Evolutionary conservation across 2,113 vertebrate species (phyloP), one percentile per base, ranked within the genome.

Genomic region (Chitala chitala): DNA sequence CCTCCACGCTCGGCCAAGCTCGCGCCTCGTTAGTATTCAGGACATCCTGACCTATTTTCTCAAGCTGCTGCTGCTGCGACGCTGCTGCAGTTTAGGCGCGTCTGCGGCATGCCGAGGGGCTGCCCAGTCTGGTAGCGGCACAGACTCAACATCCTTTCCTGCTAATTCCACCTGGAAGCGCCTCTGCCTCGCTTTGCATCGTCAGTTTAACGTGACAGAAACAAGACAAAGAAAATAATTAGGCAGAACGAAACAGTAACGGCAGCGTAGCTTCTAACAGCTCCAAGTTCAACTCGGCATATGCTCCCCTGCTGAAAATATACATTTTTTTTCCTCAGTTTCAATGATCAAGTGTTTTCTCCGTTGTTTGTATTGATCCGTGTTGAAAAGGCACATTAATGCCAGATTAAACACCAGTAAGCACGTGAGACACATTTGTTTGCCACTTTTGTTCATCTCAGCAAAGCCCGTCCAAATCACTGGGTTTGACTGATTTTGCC

Each of bases 11-110:
- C 40, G 38, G 10, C 38, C n/a, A 22, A 46, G 46, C 20, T 68
- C 15, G 64, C n/a, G 22, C 42, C 24, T 68, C n/a, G 4, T 66
- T 68, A 66, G 46, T 48, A 66, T 66, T 66, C 40, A 46, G 42
- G 38, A 66, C 40, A 66, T 48, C 17, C 17, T 68, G 64, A 68
- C 64, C 64, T 46, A 68, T 68, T 68, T 68, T 48, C 42, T 68
- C 42, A 42, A n/a, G 64, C 64, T 46, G 22, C 64, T 29, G 22
- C 10, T 13, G 64, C 64, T 46, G 22, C 64, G 13, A 12, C 10
- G 40, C 44, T 26, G 40, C 40, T 22, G 40, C 9, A n/a, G 10
- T 36, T 42, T 26, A 17, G 64, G 22, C 26, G 1, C 20, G n/a
- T 17, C 58, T 36, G 15, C 38, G 40, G 1, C 22, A 10, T 5